Evolutionary conservation across 2,797 vertebrate species (phyloP).

Genomic region (Melanogrammus aeglefinus): DNA sequence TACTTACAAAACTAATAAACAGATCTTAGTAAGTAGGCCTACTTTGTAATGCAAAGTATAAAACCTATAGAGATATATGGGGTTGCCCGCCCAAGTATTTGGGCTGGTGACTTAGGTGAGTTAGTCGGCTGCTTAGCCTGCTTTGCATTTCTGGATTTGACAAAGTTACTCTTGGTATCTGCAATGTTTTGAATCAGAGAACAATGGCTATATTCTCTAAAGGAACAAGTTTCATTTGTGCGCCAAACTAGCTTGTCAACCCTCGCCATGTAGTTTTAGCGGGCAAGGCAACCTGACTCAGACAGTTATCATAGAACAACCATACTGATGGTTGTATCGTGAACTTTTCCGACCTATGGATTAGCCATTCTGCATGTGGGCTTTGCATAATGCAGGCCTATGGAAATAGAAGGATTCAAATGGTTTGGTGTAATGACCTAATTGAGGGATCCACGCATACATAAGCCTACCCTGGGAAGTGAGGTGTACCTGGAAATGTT

Average conservation of each 20-base stretch:
- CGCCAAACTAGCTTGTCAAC: neutral
- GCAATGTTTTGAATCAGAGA: neutral
- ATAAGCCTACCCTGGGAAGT: neutral
- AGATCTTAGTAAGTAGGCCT: neutral
- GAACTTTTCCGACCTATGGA: neutral
- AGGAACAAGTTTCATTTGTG: conserved; percentile 1
- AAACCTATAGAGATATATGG: neutral
- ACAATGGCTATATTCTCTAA: neutral
- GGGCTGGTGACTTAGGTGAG: neutral
- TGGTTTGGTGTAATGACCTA: neutral
- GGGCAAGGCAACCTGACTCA: neutral
- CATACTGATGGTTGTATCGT: neutral
- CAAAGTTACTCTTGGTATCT: neutral
- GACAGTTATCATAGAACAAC: neutral
- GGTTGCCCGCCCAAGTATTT: neutral
- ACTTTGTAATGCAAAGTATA: neutral
- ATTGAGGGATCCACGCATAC: neutral
- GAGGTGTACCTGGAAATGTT: neutral
- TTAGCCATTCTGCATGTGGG: neutral
- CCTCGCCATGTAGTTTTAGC: neutral
- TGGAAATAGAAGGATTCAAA: neutral
- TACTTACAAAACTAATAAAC: neutral
- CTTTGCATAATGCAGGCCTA: no score
- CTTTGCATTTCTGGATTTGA: neutral
- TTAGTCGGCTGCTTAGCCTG: neutral